Conservation (phyloP, 1,140 invertebrate species). For the Meloidogyne floridensis region DNA sequence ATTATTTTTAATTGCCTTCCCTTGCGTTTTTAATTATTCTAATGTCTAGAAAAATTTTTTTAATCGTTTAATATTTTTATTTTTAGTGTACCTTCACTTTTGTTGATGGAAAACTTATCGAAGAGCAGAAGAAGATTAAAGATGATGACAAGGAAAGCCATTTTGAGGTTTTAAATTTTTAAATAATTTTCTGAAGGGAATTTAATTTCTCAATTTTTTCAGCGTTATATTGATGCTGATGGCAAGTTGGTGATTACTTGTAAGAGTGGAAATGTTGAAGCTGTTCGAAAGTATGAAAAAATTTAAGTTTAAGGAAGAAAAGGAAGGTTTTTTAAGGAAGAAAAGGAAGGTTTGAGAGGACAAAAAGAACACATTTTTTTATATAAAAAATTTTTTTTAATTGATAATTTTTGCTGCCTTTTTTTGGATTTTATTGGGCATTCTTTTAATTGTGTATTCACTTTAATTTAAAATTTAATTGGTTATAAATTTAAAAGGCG, state of each 20-base stretch:
- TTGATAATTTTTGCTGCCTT: too few species aligned
- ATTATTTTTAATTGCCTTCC: too few species aligned
- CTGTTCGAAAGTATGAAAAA: background rate
- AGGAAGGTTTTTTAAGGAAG: too few species aligned
- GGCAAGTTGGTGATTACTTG: conserved; percentile 44
- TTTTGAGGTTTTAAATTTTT: conserved; percentile 24
- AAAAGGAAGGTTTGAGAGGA: too few species aligned
- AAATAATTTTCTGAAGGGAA: background rate
- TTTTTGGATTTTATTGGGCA: too few species aligned
- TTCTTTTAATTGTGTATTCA: too few species aligned
- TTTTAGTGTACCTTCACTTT: conserved; percentile 52
- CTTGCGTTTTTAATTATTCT: background rate
- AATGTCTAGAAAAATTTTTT: background rate
- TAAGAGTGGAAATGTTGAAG: background rate
- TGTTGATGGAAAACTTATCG: conserved; percentile 41
- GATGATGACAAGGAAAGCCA: conserved; percentile 42
- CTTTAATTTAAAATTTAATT: too few species aligned
- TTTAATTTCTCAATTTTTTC: background rate
- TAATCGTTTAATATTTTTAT: background rate
- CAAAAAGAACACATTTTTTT: too few species aligned
- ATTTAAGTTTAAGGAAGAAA: background rate
- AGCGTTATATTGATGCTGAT: conserved; percentile 45
- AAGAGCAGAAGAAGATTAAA: conserved; percentile 47
- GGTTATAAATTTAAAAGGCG: too few species aligned
- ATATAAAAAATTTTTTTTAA: too few species aligned